Evolutionary conservation across 2,113 vertebrate genomes (phyloP).

Genomic region (Macroglossus sobrinus): DNA sequence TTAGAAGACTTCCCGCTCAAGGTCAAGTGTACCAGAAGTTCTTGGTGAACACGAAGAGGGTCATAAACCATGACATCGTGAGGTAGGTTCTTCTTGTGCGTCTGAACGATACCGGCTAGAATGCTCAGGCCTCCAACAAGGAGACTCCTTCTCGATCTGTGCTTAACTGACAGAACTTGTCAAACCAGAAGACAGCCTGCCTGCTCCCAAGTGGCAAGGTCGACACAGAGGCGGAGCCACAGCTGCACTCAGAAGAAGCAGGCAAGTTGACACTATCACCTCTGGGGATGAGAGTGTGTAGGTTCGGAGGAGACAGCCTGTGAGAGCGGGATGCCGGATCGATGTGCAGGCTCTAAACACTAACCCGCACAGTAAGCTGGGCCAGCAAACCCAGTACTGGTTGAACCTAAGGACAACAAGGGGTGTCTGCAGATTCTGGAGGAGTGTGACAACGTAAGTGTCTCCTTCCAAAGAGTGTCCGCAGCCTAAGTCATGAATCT

Average conservation of each 20-base stretch:
- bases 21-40: not conserved
- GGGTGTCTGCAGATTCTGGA: not conserved
- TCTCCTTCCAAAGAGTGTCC: not conserved
- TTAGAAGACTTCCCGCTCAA: not conserved
- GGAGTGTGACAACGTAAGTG: not conserved
- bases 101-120: not conserved
- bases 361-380: not conserved
- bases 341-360: not conserved
- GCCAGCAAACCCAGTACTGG: not conserved
- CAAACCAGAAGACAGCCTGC: not conserved
- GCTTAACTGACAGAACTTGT: not conserved
- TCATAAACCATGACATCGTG: no score
- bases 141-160: not conserved
- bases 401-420: not conserved
- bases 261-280: not conserved
- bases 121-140: not conserved
- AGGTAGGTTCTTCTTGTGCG: no score
- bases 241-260: not conserved
- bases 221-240: not conserved
- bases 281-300: not conserved
- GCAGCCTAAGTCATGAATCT: not conserved
- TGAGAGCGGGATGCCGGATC: not conserved
- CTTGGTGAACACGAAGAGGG: not conserved
- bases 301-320: not conserved
- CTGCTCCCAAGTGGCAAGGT: not conserved